phyloP scores from a whole-genome alignment of 2,113 vertebrate genomes.

The Cyphomyrus plagiostoma region DNA sequence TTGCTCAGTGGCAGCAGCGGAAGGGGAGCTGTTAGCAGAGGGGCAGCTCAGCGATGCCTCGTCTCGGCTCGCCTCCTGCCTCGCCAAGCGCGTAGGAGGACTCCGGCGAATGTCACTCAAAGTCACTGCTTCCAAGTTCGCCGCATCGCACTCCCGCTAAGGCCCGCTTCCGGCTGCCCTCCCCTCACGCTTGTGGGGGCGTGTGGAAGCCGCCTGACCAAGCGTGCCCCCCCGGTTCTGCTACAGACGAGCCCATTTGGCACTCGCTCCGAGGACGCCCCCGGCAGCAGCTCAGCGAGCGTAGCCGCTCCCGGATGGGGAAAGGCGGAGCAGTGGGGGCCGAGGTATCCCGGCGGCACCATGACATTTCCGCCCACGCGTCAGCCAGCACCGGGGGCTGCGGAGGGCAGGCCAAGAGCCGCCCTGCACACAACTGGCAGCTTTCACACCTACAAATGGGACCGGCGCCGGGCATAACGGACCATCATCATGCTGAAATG shows the following conservation, averaged over 20 bases:
- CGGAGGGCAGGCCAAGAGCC: not conserved
- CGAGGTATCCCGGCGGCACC: not conserved
- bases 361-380: not conserved
- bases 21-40: slow-evolving; percentile 12
- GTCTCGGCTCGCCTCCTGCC: slow-evolving; percentile 28
- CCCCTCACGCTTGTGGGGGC: not conserved
- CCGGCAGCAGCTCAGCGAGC: not conserved
- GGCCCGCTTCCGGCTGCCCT: not conserved
- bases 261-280: not conserved
- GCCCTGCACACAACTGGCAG: not conserved
- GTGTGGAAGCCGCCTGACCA: slow-evolving; percentile 3
- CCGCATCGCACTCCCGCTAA: not conserved
- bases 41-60: not conserved
- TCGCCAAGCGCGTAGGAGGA: slow-evolving; percentile 5
- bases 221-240: not conserved
- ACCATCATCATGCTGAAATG: not conserved
- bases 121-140: slow-evolving; percentile 14
- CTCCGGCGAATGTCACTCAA: slow-evolving; percentile 16
- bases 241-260: slow-evolving; percentile 4
- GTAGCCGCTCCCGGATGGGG: not conserved
- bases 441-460: not conserved
- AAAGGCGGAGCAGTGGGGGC: not conserved
- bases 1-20: not conserved
- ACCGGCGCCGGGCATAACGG: not conserved
- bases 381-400: not conserved